A percentile compares a stretch with the other conserved stretches of the same genome.
These are phyloP conservation scores for Lamprotornis superbus DNA, from an alignment of 2,113 vertebrate genomes.

Conservation along the genomic window DNA sequence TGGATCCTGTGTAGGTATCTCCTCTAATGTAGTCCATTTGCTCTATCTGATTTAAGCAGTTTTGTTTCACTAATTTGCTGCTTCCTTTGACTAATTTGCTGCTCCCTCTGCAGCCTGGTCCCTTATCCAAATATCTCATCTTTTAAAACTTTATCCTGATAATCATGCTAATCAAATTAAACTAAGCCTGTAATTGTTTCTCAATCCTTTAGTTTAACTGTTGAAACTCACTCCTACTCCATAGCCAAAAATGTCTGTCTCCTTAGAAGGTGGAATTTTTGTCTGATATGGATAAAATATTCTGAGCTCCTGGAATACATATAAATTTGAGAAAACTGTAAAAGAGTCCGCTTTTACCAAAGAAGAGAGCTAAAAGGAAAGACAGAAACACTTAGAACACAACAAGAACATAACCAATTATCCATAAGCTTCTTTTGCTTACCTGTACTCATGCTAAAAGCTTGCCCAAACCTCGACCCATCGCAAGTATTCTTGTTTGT, in stretches of 20 bases:
- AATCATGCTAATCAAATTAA: background rate
- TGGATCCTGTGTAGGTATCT: background rate
- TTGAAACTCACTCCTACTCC: background rate
- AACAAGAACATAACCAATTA: background rate
- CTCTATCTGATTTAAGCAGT: background rate
- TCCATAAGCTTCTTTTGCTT: background rate
- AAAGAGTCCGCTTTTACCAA: background rate
- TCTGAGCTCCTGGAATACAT: background rate
- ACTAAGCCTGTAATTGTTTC: background rate
- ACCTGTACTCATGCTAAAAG: background rate
- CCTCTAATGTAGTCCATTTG: background rate
- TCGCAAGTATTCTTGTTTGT: accelerated
- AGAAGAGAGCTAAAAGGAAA: background rate
- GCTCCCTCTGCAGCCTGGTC: background rate
- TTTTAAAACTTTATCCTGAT: background rate
- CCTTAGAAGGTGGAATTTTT: background rate
- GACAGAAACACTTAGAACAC: background rate
- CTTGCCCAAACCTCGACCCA: background rate
- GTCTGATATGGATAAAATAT: background rate
- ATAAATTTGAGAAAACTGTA: background rate
- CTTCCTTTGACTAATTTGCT: background rate
- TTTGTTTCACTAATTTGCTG: background rate
- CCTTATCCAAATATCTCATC: background rate
- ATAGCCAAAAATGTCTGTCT: background rate
- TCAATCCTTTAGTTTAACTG: background rate